These are phyloP conservation scores for Azorinus chamasolen DNA, from an alignment of 2,888 invertebrate genomes.

Conservation along the genomic window DNA sequence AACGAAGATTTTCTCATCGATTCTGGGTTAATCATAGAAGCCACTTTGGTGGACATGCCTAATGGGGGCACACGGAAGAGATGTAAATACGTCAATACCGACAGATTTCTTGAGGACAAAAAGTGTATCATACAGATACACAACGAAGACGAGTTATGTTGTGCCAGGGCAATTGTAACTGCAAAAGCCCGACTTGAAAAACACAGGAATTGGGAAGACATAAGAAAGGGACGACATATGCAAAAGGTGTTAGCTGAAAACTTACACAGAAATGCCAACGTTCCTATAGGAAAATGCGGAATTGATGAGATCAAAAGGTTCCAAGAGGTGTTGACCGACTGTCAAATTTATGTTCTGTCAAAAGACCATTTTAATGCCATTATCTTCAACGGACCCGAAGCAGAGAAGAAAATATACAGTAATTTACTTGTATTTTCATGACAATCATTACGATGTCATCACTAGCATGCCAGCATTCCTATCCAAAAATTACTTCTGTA, in stretches of 20 bases:
- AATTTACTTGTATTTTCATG: slow-evolving; percentile 25
- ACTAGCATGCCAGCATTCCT: slow-evolving; percentile 52
- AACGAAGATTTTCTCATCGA: no score
- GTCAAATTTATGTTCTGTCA: no score
- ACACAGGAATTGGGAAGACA: no score
- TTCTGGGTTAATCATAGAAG: slow-evolving; percentile 30
- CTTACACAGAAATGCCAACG: slow-evolving; percentile 19
- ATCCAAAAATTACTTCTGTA: slow-evolving; percentile 34
- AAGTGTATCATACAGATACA: no score
- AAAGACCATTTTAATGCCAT: no score
- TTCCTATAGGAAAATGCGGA: slow-evolving; percentile 32
- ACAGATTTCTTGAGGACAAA: no score
- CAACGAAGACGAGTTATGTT: no score
- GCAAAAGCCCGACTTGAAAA: slow-evolving; percentile 43
- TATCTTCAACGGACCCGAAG: slow-evolving; percentile 33
- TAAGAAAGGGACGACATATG: no score
- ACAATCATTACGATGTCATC: slow-evolving; percentile 25
- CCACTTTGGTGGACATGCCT: slow-evolving; percentile 32
- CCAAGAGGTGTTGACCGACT: no score
- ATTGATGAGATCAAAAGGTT: slow-evolving; percentile 46
- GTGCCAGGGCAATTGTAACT: slow-evolving; percentile 37
- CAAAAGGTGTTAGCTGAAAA: no score
- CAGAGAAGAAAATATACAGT: slow-evolving; percentile 23
- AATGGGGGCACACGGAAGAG: slow-evolving; percentile 19
- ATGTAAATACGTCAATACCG: slow-evolving; percentile 31